Base-by-base conservation (phyloP, 2,113 vertebrate genomes). In the Scopus umbretta region DNA sequence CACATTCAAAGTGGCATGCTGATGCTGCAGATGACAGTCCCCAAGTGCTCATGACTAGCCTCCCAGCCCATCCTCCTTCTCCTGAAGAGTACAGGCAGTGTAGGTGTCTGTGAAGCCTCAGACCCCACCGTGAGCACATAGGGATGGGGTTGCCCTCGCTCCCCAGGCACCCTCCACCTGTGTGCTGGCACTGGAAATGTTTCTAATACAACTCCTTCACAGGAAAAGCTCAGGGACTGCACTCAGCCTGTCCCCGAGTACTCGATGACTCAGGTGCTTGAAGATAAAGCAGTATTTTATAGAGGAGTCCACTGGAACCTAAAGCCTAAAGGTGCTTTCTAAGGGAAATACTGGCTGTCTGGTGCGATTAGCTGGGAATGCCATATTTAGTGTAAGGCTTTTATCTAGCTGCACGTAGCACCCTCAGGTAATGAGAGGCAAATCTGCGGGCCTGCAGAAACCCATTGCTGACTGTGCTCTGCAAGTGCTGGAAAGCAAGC, bases 121-220 rank as follows among this genome's bases (percentile, higher is more conserved):
- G 56, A 38, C 7, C 8, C 34, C 42, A 27, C 10, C 0, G 0
- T 61, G 14, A 73, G 14, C 49, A 49, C 0, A 0, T 3, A 52
- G 53, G 32, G 30, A 10, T 58, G 62, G 67, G 22, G 36, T 38
- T 93, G 38, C 8, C 17, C 32, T 90, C 3, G 0, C 14, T 63
- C 25, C 25, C 15, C n/a, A 59, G 62, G n/a, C 36, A 65, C 17
- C 11, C 22, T n/a, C 20, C 5, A 5, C 40, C 29, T 1, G 0
- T 18, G 38, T 49, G 38, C 79, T 10, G 12, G 29, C 13, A 7
- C 34, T 91, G 80, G 72, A 32, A 67, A 42, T 6, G 16, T 42
- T 49, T 22, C 6, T 18, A 15, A 38, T 42, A 40, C 0, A 0
- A 23, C 14, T 66, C 16, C 40, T 72, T 83, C 0, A 0, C 32